phyloP scores from a whole-genome alignment of 2,888 invertebrate genomes.

The Chrysina gloriosa region DNA sequence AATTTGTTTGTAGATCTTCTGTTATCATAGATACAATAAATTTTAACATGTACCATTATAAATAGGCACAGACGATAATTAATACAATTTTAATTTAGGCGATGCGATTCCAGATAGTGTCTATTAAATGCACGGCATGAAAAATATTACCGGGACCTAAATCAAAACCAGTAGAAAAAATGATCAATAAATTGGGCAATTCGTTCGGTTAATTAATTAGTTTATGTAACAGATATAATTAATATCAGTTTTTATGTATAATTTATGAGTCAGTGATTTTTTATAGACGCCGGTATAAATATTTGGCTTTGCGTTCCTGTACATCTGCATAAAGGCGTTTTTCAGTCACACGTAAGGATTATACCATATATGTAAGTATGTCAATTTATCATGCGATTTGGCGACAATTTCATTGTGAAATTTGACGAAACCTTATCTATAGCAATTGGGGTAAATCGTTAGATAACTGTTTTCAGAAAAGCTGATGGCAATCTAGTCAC shows the following conservation, averaged over 20 bases:
- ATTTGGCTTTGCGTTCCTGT: not conserved
- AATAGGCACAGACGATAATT: slow-evolving; percentile 13
- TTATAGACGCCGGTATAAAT: not conserved
- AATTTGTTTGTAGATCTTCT: not conserved
- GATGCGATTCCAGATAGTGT: slow-evolving; percentile 34
- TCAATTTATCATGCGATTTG: not conserved
- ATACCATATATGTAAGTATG: slow-evolving; percentile 4
- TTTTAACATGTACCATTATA: not conserved
- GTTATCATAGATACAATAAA: slow-evolving; percentile 2
- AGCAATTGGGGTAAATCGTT: too few species aligned
- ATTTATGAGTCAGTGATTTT: slow-evolving; percentile 13
- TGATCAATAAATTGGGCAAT: slow-evolving; percentile 19
- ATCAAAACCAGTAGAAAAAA: not conserved
- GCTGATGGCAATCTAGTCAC: too few species aligned
- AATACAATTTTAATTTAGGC: slow-evolving; percentile 26
- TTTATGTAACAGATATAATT: slow-evolving; percentile 30
- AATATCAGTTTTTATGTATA: slow-evolving; percentile 14
- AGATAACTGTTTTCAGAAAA: too few species aligned
- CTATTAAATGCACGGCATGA: slow-evolving; percentile 9
- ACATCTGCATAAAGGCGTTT: not conserved
- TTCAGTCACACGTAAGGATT: slow-evolving; percentile 1
- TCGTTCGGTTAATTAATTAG: slow-evolving; percentile 32
- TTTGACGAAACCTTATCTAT: too few species aligned
- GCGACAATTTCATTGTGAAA: not conserved
- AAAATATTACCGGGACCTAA: slow-evolving; percentile 24